phyloP scores from a whole-genome alignment of 1,140 invertebrate species.

The Drosophila mojavensis region DNA sequence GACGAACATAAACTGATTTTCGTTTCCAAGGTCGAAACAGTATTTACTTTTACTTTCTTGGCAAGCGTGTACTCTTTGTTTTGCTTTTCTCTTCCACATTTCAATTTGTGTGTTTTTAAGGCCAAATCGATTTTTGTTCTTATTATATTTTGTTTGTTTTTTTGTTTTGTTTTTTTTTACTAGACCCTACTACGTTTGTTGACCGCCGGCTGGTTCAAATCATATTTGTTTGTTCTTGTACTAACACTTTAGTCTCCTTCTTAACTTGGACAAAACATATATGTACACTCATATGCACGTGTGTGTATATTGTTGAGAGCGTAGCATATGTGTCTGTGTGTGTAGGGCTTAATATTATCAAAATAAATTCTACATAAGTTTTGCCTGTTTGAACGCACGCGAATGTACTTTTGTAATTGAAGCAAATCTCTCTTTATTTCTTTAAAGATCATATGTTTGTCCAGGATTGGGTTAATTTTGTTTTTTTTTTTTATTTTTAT shows the following conservation, averaged over 20 bases:
- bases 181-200: constrained; percentile 50
- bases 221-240: constrained; percentile 43
- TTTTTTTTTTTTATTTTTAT: constrained; percentile 15
- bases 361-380: constrained; percentile 54
- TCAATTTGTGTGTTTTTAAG: constrained; percentile 51
- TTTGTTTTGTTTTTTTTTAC: constrained; percentile 7
- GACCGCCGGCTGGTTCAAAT: constrained; percentile 49
- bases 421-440: constrained; percentile 72
- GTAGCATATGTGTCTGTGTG: background rate
- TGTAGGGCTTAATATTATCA: constrained; percentile 46
- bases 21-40: constrained; percentile 67
- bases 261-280: constrained; percentile 70
- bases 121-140: constrained; percentile 52
- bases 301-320: background rate
- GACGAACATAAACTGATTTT: constrained; percentile 70
- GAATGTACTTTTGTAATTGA: constrained; percentile 50
- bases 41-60: constrained; percentile 64
- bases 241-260: constrained; percentile 64
- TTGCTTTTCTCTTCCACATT: constrained; percentile 35
- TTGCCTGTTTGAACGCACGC: constrained; percentile 48
- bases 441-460: constrained; percentile 53
- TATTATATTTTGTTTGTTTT: constrained; percentile 21
- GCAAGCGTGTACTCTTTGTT: constrained; percentile 61
- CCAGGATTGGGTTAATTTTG: constrained; percentile 38
- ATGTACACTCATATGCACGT: constrained; percentile 39